A percentile compares a stretch with the other conserved stretches of the same genome.
phyloP scores from a whole-genome alignment of 2,888 invertebrate genomes.

The Pterostichus madidus region DNA sequence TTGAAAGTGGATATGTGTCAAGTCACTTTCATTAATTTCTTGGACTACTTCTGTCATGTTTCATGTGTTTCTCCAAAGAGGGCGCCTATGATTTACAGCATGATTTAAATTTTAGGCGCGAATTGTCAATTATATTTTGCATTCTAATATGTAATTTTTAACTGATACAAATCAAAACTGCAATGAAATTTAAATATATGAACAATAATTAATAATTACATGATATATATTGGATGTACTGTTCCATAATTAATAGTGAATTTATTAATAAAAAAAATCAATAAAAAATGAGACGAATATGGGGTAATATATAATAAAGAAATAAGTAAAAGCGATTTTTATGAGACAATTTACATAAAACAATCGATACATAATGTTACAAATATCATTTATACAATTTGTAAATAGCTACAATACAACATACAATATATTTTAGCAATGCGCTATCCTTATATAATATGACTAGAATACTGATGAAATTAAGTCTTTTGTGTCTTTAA shows the following conservation, averaged over 20 bases:
- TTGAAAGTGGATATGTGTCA: constrained; percentile 59
- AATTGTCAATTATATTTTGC: constrained; percentile 1
- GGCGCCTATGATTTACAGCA: constrained; percentile 42
- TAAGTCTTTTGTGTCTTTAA: constrained; percentile 72
- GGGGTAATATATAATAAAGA: neutral
- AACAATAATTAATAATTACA: too few relatives aligned
- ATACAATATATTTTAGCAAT: constrained; percentile 71
- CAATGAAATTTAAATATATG: too few relatives aligned
- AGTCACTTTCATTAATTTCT: constrained; percentile 55
- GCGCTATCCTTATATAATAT: constrained; percentile 71
- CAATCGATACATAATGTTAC: constrained; percentile 70
- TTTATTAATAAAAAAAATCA: neutral
- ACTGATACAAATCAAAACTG: too few relatives aligned
- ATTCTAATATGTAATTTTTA: too few relatives aligned
- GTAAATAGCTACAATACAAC: constrained; percentile 72
- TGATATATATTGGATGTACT: too few relatives aligned
- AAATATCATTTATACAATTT: constrained; percentile 71
- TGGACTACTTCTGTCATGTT: constrained; percentile 48
- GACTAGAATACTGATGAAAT: constrained; percentile 74
- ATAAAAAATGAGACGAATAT: neutral
- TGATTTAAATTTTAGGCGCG: constrained; percentile 29
- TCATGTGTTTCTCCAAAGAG: constrained; percentile 60
- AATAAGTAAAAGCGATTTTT: constrained; percentile 51
- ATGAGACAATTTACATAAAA: constrained; percentile 67
- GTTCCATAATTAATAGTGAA: too few relatives aligned